These are phyloP conservation scores for Pongo abelii DNA, from an alignment of 2,113 vertebrate genomes.

Conservation along the genomic window DNA sequence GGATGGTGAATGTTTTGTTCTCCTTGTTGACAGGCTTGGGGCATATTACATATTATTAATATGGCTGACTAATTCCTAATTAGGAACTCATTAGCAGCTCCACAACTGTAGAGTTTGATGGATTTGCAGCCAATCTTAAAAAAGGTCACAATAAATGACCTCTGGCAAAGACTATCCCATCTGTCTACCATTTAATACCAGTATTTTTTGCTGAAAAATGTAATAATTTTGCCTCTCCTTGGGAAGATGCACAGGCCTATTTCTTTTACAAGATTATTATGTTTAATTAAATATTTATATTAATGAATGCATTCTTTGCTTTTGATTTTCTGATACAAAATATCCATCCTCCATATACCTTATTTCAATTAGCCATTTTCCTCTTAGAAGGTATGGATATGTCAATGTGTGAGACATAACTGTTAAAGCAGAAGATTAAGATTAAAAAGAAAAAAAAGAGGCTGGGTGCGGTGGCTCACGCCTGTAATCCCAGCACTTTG, in stretches of 20 bases:
- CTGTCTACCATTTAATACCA: conserved; percentile 59
- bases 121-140: conserved; percentile 75
- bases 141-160: conserved; percentile 67
- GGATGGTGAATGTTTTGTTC: conserved; percentile 47
- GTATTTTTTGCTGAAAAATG: not conserved
- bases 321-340: conserved; percentile 40
- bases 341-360: not conserved
- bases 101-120: conserved; percentile 76
- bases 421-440: conserved; percentile 19
- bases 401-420: not conserved
- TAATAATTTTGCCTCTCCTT: not conserved
- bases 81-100: conserved; percentile 82
- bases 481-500: no score
- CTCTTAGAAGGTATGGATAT: not conserved
- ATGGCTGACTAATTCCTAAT: conserved; percentile 84
- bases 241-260: not conserved
- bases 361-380: not conserved
- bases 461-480: no score
- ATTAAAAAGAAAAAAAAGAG: not conserved
- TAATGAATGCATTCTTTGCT: not conserved
- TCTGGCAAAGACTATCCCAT: conserved; percentile 66
- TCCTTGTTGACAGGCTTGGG: conserved; percentile 64
- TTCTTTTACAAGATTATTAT: not conserved
- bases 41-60: conserved; percentile 81
- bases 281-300: not conserved